Evolutionary conservation across 2,888 invertebrate species (phyloP), one percentile per base, ranked within the genome.

Genomic region (Ichneumon xanthorius): DNA sequence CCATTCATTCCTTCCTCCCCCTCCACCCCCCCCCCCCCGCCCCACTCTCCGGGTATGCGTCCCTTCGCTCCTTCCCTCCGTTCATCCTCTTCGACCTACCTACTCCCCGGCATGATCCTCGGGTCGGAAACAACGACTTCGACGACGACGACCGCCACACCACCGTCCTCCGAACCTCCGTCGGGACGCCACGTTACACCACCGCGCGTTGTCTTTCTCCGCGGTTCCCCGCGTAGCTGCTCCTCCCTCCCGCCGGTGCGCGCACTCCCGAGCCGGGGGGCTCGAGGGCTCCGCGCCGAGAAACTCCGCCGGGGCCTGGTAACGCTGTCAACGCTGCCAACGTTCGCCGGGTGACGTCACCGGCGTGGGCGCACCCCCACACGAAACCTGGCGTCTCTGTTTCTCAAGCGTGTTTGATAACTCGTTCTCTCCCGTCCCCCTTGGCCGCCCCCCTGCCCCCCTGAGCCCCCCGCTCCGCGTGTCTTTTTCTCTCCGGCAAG

Each of bases 321-420:
- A 88, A 88, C 89, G 83, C 88, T 89, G 90, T 89, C 91, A 91
- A 90, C 90, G 88, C 91, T 90, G 92, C 90, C 91, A 90, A 90
- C 91, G 92, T 92, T 92, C 92, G 92, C 92, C 89, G 89, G 89
- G 87, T 93, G 93, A 93, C 93, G 93, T 93, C 93, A 93, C 85
- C 89, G 83, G 92, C 92, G 93, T 92, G 93, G 93, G 93, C 92
- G 93, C 93, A 93, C 93, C 92, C 93, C 93, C 92, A 90, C 92
- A 89, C 89, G 84, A 90, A 88, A 89, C 55, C 81, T 75, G 71
- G 76, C 84, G 78, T 87, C 82, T 86, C 82, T 76, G 72, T 88
- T 82, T 76, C 61, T 58, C 85, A 80, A 70, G 76, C 75, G 76
- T 67, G 71, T 67, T 80, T 33, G 26, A 26, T 33, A 33, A 61